Evolutionary conservation across 2,888 invertebrate species (phyloP).

Genomic region (Mimas tiliae): DNA sequence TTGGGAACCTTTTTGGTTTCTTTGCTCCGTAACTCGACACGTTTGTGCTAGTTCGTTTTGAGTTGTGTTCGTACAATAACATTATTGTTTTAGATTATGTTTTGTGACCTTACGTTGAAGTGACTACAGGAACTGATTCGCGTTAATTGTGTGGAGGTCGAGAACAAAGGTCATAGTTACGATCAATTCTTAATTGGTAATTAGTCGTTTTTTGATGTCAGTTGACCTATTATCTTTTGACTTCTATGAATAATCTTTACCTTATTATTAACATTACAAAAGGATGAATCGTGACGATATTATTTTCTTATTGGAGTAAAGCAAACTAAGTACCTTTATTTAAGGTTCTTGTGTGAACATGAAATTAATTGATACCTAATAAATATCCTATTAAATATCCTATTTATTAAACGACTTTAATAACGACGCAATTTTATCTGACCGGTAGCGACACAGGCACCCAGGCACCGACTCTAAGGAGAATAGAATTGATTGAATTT

Average conservation of each 20-base stretch:
- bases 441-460: no score
- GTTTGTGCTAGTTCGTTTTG: not conserved
- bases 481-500: no score
- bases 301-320: not conserved
- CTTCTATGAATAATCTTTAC: not conserved
- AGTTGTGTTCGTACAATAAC: not conserved
- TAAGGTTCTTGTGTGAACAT: not conserved
- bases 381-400: no score
- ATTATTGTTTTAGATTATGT: not conserved
- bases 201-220: not conserved
- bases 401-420: no score
- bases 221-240: not conserved
- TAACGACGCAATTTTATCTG: no score
- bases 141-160: conserved; percentile 14
- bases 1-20: conserved; percentile 26
- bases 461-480: no score
- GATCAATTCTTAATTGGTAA: not conserved
- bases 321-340: no score
- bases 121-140: conserved; percentile 15
- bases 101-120: conserved; percentile 7
- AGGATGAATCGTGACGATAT: not conserved
- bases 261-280: not conserved
- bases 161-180: conserved; percentile 12
- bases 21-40: not conserved
- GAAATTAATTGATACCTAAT: no score